phyloP scores from a whole-genome alignment of 2,113 vertebrate species.

The Microcebus tavaratra region DNA sequence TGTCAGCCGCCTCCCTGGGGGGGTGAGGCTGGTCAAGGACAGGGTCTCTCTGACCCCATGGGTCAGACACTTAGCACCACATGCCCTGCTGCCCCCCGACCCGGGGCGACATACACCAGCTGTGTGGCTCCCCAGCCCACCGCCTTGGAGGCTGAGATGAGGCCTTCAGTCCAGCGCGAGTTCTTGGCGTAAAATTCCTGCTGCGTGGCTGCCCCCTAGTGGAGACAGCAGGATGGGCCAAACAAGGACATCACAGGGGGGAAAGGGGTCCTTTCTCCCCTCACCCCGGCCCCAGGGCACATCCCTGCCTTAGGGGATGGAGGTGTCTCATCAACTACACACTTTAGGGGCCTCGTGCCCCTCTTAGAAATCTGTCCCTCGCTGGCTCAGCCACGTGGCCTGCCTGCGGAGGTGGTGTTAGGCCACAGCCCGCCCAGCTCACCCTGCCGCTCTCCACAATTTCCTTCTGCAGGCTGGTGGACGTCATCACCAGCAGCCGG shows the following conservation, averaged over 20 bases:
- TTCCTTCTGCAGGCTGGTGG: conserved; percentile 96
- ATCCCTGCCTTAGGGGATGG: not conserved
- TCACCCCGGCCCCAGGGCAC: rapidly evolving
- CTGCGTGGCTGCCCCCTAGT: conserved; percentile 93
- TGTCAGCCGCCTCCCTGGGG: conserved; percentile 94
- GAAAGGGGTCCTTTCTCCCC: not conserved
- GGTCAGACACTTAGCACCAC: not conserved
- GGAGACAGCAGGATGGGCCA: not conserved
- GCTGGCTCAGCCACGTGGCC: not conserved
- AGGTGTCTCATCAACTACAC: too few species aligned
- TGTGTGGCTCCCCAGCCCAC: conserved; percentile 98
- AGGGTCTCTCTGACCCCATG: not conserved
- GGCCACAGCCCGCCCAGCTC: conserved; percentile 30
- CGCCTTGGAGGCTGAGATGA: conserved; percentile 98
- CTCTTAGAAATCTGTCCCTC: not conserved
- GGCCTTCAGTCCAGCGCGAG: conserved; percentile 97
- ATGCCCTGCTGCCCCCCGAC: not conserved
- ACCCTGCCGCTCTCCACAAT: conserved; percentile 96
- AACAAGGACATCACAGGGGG: not conserved
- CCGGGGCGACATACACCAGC: conserved; percentile 92
- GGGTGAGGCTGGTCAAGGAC: not conserved
- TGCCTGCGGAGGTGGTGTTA: too few species aligned
- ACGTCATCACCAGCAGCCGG: conserved; percentile 91
- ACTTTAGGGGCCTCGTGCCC: not conserved
- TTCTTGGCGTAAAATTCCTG: conserved; percentile 98